Percentiles rank a stretch among this genome's conserved stretches.
phyloP scores from a whole-genome alignment of 1,140 invertebrate genomes.

The Zaprionus kolodkinae region DNA sequence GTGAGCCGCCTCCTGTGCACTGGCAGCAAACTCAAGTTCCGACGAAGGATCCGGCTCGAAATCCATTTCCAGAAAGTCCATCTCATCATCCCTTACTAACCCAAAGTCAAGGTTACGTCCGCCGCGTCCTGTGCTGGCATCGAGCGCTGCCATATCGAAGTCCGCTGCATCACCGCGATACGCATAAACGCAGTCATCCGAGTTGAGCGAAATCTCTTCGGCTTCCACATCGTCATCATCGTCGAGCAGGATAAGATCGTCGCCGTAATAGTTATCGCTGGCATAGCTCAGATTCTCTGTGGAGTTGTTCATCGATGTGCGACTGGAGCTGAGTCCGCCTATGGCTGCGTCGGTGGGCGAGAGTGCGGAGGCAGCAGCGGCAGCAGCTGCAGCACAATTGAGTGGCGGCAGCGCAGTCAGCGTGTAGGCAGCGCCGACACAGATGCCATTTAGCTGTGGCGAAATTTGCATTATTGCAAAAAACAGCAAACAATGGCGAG shows the following conservation, averaged over 20 bases:
- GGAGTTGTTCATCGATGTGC: slow-evolving; percentile 79
- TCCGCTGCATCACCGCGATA: slow-evolving; percentile 77
- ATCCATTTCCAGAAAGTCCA: slow-evolving; percentile 83
- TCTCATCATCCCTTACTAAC: slow-evolving; percentile 69
- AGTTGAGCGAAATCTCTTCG: slow-evolving; percentile 77
- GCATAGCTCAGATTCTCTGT: slow-evolving; percentile 79
- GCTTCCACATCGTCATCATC: slow-evolving; percentile 69
- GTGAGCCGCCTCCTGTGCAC: slow-evolving; percentile 36
- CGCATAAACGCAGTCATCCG: slow-evolving; percentile 81
- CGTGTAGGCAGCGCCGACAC: slow-evolving; percentile 45
- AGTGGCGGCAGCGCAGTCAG: slow-evolving; percentile 38
- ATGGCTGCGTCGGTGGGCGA: slow-evolving; percentile 61
- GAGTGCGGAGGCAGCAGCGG: slow-evolving; percentile 50
- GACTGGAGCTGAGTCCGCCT: slow-evolving; percentile 68
- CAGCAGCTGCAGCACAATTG: slow-evolving; percentile 38
- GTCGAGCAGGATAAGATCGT: slow-evolving; percentile 75
- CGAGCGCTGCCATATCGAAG: slow-evolving; percentile 59
- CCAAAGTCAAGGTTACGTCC: slow-evolving; percentile 58
- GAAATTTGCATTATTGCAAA: slow-evolving; percentile 33
- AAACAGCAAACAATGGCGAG: slow-evolving; percentile 33
- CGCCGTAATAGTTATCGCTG: slow-evolving; percentile 78
- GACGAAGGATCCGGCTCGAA: slow-evolving; percentile 80
- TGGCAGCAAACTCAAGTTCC: slow-evolving; percentile 66
- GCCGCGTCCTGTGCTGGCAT: slow-evolving; percentile 49
- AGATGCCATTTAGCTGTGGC: slow-evolving; percentile 38